Percentiles rank a stretch among this genome's conserved stretches.
Conservation (phyloP, 2,888 invertebrate species). For the Archips xylosteana region DNA sequence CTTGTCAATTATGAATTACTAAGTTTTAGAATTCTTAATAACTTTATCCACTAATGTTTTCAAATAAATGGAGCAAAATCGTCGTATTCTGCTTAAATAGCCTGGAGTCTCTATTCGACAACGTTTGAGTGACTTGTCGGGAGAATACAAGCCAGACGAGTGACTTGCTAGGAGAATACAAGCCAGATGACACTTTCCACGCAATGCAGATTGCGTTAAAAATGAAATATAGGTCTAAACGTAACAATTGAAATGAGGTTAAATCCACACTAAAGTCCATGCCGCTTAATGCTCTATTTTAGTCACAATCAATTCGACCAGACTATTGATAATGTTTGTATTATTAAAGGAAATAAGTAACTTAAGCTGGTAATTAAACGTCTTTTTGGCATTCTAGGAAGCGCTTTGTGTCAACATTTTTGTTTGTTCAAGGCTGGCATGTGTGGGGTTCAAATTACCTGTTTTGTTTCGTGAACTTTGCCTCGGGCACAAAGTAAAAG, state of each 20-base stretch:
- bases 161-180: neutral
- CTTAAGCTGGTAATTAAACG: neutral
- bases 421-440: slow-evolving; percentile 4
- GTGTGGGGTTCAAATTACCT: neutral
- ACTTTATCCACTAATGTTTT: no score
- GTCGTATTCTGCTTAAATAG: no score
- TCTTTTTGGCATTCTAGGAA: neutral
- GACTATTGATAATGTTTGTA: neutral
- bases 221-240: neutral
- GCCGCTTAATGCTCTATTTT: neutral
- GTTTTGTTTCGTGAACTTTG: neutral
- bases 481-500: neutral
- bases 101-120: neutral
- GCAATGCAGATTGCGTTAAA: neutral
- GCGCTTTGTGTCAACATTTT: neutral
- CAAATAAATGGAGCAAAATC: no score
- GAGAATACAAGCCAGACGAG: no score
- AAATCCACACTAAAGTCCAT: neutral
- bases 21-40: no score
- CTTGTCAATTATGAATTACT: no score
- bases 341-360: neutral
- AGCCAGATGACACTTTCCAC: neutral
- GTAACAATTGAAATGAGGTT: neutral
- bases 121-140: neutral
- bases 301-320: neutral